A percentile compares a stretch with the other conserved stretches of the same genome.
Evolutionary conservation across 2,797 vertebrate genomes (phyloP).

Genomic region (Staurois parvus): DNA sequence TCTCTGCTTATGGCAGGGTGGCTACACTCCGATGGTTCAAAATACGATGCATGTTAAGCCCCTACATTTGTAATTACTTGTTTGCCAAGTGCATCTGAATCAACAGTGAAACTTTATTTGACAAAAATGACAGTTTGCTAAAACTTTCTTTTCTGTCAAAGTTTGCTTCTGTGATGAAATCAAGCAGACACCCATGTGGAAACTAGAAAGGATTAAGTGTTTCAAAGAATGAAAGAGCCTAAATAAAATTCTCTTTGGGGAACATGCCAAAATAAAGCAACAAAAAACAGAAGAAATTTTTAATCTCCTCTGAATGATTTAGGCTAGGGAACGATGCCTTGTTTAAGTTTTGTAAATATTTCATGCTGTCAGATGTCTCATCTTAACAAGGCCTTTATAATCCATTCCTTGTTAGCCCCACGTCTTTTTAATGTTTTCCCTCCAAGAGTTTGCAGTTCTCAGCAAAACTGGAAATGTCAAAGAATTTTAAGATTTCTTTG

Average conservation of each 20-base stretch:
- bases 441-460: slow-evolving; percentile 42
- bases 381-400: slow-evolving; percentile 45
- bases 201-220: slow-evolving; percentile 33
- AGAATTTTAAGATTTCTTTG: slow-evolving; percentile 35
- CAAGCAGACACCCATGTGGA: background rate
- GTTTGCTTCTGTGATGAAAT: background rate
- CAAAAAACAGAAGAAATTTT: slow-evolving; percentile 36
- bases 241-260: slow-evolving; percentile 18
- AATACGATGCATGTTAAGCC: too few relatives aligned
- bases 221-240: slow-evolving; percentile 10
- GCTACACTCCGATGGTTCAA: too few relatives aligned
- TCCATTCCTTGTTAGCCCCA: slow-evolving; percentile 51
- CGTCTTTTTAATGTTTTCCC: slow-evolving; percentile 34
- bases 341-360: slow-evolving; percentile 52
- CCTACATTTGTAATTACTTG: background rate
- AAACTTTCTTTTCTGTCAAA: slow-evolving; percentile 3
- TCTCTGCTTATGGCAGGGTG: too few relatives aligned
- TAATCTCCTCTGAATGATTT: slow-evolving; percentile 38
- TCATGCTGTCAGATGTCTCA: slow-evolving; percentile 48
- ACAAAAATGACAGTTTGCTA: background rate
- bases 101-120: background rate
- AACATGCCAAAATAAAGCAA: slow-evolving; percentile 12
- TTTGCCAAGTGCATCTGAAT: background rate
- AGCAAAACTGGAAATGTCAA: slow-evolving; percentile 54
- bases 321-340: slow-evolving; percentile 35